Conservation (phyloP, 1,140 invertebrate species). For the Danaus plexippus region DNA sequence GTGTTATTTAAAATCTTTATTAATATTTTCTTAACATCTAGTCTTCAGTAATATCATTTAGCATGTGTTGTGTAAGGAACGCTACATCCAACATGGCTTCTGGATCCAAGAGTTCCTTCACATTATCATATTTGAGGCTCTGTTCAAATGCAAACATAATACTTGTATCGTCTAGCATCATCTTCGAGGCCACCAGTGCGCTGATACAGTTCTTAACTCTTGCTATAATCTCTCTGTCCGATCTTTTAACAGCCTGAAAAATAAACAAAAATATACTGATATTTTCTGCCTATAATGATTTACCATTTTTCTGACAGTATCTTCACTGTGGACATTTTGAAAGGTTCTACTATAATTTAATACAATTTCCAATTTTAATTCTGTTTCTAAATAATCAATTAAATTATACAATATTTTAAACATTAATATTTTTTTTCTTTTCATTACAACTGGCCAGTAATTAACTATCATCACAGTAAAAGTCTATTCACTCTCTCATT, state of each 20-base stretch:
- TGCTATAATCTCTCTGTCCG: slow-evolving; percentile 87
- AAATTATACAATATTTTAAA: slow-evolving; percentile 8
- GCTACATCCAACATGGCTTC: slow-evolving; percentile 87
- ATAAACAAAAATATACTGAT: background rate
- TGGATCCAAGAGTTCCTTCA: slow-evolving; percentile 84
- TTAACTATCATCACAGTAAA: background rate
- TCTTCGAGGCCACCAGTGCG: slow-evolving; percentile 85
- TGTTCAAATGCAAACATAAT: slow-evolving; percentile 93
- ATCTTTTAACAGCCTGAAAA: slow-evolving; percentile 77
- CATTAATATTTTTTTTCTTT: slow-evolving; percentile 5
- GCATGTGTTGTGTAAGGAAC: slow-evolving; percentile 77
- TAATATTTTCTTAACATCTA: slow-evolving; percentile 15
- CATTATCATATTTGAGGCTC: slow-evolving; percentile 84
- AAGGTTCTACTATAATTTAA: no score
- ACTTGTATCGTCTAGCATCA: slow-evolving; percentile 94
- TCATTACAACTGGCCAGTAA: background rate
- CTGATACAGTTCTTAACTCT: slow-evolving; percentile 92
- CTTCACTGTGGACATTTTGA: no score
- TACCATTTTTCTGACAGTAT: no score
- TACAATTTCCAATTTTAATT: no score
- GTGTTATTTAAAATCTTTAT: background rate
- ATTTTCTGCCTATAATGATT: no score
- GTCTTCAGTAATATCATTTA: slow-evolving; percentile 57
- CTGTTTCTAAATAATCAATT: no score
- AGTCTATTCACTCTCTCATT: background rate